These are phyloP conservation scores for Zoanthus sansibaricus DNA, from an alignment of 92 coral and sea anemone species.

Conservation along the genomic window DNA sequence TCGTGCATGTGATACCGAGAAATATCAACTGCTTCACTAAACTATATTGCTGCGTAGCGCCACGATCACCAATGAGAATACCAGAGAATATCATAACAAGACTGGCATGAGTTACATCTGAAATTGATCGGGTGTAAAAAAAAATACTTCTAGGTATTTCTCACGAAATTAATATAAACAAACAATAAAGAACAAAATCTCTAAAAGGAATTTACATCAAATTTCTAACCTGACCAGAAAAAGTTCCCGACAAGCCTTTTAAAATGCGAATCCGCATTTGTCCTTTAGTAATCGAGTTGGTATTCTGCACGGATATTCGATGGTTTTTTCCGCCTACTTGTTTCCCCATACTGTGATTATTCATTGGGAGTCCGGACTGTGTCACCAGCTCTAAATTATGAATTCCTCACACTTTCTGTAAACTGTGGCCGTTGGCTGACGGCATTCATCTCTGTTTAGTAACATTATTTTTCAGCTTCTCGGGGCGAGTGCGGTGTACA, in stretches of 20 bases:
- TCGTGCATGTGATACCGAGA: constrained; percentile 2
- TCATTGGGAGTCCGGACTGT: not conserved
- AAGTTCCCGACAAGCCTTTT: constrained; percentile 73
- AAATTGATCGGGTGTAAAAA: not conserved
- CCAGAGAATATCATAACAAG: not conserved
- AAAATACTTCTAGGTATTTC: not conserved
- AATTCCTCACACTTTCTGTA: not conserved
- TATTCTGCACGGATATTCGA: constrained; percentile 79
- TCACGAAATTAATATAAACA: not conserved
- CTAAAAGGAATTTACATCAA: not conserved
- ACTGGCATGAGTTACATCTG: not conserved
- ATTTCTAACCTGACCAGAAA: constrained; percentile 62
- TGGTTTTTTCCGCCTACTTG: constrained; percentile 44
- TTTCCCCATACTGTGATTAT: constrained; percentile 33
- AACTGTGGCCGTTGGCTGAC: not conserved
- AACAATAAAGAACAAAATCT: not conserved
- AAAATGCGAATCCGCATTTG: constrained; percentile 82
- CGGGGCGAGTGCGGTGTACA: not conserved
- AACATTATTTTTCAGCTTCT: not conserved
- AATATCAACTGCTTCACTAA: not conserved
- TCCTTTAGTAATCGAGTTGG: constrained; percentile 76
- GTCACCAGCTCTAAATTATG: not conserved
- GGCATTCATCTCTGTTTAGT: not conserved
- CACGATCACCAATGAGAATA: not conserved
- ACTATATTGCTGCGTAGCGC: not conserved